A percentile compares a stretch with the other conserved stretches of the same genome.
Evolutionary conservation across 2,113 vertebrate genomes (phyloP).

Genomic region (Plestiodon gilberti): DNA sequence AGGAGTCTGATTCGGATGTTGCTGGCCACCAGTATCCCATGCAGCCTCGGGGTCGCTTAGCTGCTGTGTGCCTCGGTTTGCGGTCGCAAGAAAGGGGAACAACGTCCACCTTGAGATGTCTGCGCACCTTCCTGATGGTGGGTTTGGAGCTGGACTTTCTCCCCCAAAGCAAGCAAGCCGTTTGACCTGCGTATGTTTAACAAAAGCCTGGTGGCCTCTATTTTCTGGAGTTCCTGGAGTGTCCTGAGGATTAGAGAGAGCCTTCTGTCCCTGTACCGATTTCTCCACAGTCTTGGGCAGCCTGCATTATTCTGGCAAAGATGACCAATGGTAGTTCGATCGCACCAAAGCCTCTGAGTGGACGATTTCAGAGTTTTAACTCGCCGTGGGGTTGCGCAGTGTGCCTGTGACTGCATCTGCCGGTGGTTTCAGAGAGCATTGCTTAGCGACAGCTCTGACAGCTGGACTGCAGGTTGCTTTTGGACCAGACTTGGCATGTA

Average conservation of each 20-base stretch:
- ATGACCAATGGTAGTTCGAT: too few relatives aligned
- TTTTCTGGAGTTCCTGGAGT: too few relatives aligned
- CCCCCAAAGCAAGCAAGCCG: slow-evolving; percentile 65
- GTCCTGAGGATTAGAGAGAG: too few relatives aligned
- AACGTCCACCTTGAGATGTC: slow-evolving; percentile 7
- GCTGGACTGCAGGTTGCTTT: too few relatives aligned
- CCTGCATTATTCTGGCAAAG: too few relatives aligned
- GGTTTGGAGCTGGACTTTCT: slow-evolving; percentile 24
- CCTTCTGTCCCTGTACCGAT: neutral
- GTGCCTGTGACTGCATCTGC: too few relatives aligned
- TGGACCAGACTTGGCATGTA: too few relatives aligned
- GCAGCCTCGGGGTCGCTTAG: slow-evolving; percentile 49
- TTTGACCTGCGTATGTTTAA: slow-evolving; percentile 51
- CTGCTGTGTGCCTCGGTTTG: slow-evolving; percentile 60
- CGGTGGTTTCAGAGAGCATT: neutral
- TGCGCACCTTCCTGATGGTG: neutral
- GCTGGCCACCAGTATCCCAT: slow-evolving; percentile 27
- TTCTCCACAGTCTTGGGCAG: too few relatives aligned
- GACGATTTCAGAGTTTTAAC: too few relatives aligned
- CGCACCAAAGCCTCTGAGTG: too few relatives aligned
- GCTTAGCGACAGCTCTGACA: too few relatives aligned
- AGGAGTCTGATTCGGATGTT: neutral
- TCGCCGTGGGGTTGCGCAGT: too few relatives aligned
- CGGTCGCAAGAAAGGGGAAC: slow-evolving; percentile 10
- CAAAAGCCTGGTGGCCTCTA: neutral